phyloP scores from a whole-genome alignment of 35 echinoderm and acorn worm species.

The Heliocidaris erythrogramma region DNA sequence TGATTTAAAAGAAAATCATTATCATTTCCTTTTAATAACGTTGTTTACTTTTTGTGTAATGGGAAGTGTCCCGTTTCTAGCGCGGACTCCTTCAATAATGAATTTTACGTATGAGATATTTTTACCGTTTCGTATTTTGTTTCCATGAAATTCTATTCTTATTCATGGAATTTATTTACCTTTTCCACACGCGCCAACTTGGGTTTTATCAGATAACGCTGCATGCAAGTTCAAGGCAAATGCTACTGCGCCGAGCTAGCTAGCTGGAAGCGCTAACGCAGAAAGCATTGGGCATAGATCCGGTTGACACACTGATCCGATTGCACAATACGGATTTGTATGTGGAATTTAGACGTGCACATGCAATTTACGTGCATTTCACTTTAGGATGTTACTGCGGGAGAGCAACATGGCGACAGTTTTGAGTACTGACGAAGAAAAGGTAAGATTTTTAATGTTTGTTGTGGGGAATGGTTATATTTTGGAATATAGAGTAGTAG shows the following conservation, averaged over 20 bases:
- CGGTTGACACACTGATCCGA: neutral
- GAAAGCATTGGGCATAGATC: neutral
- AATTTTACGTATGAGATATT: no score
- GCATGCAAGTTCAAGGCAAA: no score
- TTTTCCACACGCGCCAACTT: neutral
- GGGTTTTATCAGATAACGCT: neutral
- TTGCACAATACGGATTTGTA: neutral
- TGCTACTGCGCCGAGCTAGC: no score
- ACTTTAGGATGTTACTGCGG: conserved; percentile 30
- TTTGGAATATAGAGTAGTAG: neutral
- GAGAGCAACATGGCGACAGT: conserved; percentile 50
- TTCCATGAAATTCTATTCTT: no score
- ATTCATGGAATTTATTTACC: no score
- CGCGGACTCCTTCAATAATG: no score
- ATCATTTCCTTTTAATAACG: no score
- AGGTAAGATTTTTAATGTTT: conserved; percentile 22
- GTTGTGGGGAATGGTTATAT: neutral
- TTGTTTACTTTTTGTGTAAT: no score
- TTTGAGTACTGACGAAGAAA: conserved; percentile 45
- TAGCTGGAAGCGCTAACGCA: no score
- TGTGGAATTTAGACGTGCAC: neutral
- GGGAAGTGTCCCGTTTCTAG: no score
- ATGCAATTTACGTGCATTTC: neutral
- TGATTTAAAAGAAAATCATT: no score
- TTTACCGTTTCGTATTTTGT: no score